Base-by-base conservation (phyloP, 2,888 invertebrate species). In the Tromatobia lineatoria region DNA sequence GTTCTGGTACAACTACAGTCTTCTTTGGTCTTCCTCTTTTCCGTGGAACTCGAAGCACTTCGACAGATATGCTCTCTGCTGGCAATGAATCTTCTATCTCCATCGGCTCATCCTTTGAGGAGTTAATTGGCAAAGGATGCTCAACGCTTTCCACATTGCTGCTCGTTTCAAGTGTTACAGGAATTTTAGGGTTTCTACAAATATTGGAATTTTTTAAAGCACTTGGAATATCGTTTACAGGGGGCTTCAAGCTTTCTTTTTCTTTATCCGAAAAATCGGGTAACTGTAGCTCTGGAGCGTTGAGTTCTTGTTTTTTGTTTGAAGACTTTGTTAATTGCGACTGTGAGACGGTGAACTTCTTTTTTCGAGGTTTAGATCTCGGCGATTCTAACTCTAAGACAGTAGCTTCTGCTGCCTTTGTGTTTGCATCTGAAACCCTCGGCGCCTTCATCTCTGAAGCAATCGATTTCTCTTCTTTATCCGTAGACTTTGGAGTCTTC, bases 1-100 rank as follows among this genome's bases (percentile, higher is more conserved):
- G 25, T 74, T 69, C 57, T 0, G 18, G n/a, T 23, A 69, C 3
- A 11, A 18, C 42, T 23, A n/a, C 13, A 8, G 15, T 2, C 10
- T 67, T 75, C 42, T 59, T 70, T 1, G 75, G 34, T 61, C 29
- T 57, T 67, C 59, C 50, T n/a, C 29, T 57, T 29, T 38, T 45
- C 10, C 52, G 3, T 2, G 38, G 34, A 18, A 38, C 18, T 50
- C 23, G 61, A 29, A 8, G 10, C 47, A 29, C 52, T 34, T 59
- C 34, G 4, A 3, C 10, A 0, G 13, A 15, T 57, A 15, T 25
- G n/a, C 1, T 42, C 3, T 64, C 25, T 4, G 7, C 3, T 34
- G 38, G 18, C 0, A 42, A 25, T 59, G n/a, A 20, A n/a, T 45
- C 25, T 20, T 59, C n/a, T 11, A 25, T 6, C 25, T 25, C 15